A percentile compares a stretch with the other conserved stretches of the same genome.
These are phyloP conservation scores for Drosophila parvula DNA, from an alignment of 1,140 invertebrate species.

Conservation along the genomic window DNA sequence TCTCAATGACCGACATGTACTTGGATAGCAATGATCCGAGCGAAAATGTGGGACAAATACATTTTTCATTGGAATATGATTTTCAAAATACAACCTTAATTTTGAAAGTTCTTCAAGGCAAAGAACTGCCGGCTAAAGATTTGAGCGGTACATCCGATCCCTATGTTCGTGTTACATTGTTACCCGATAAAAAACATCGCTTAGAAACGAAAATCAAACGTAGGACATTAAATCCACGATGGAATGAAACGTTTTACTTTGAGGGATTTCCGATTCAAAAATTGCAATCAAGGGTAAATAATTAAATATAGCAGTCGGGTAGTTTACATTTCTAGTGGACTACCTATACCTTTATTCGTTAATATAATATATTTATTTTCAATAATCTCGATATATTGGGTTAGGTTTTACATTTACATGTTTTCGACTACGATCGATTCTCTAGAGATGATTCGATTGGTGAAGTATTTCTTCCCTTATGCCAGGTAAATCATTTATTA, in stretches of 20 bases:
- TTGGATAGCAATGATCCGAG: conserved; percentile 95
- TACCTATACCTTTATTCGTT: not conserved
- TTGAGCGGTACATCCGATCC: conserved; percentile 97
- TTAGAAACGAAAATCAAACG: conserved; percentile 98
- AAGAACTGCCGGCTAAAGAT: conserved; percentile 97
- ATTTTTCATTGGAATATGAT: conserved; percentile 97
- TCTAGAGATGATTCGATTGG: conserved; percentile 97
- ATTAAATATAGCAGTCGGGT: not conserved
- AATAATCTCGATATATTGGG: conserved; percentile 21
- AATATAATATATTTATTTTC: not conserved
- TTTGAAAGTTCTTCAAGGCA: conserved; percentile 96
- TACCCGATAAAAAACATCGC: conserved; percentile 98
- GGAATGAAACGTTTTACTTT: conserved; percentile 99
- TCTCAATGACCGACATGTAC: conserved; percentile 97
- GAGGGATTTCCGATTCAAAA: conserved; percentile 98
- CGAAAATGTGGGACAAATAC: conserved; percentile 96
- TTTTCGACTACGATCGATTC: conserved; percentile 98
- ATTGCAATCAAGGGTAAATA: conserved; percentile 91
- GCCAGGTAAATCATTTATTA: conserved; percentile 89
- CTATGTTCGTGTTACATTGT: conserved; percentile 95
- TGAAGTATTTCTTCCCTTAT: conserved; percentile 96
- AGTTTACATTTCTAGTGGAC: too few species aligned
- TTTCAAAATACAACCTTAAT: conserved; percentile 97
- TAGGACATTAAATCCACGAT: conserved; percentile 96
- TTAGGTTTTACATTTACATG: conserved; percentile 96